Conservation (phyloP, 2,797 vertebrate species). For the Erpetoichthys calabaricus region DNA sequence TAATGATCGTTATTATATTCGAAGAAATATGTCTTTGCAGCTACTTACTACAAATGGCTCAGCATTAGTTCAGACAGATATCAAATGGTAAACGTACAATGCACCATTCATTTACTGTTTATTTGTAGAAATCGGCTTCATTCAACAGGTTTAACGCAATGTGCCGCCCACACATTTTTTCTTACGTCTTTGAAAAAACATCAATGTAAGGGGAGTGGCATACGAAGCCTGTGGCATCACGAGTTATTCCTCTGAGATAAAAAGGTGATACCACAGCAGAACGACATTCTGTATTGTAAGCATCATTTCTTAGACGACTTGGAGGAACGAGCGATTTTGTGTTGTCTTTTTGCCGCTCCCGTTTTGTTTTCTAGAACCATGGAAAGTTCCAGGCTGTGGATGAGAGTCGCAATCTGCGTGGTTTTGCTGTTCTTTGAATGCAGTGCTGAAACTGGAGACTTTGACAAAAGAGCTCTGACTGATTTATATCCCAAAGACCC, state of each 20-base stretch:
- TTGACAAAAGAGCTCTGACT: slow-evolving; percentile 44
- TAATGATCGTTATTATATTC: too few species aligned
- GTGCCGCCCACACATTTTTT: slow-evolving; percentile 45
- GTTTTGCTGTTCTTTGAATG: slow-evolving; percentile 34
- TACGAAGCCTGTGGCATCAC: slow-evolving; percentile 21
- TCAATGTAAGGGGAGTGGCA: slow-evolving; percentile 49
- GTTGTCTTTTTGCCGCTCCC: not conserved
- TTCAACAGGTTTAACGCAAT: slow-evolving; percentile 46
- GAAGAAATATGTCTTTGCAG: too few species aligned
- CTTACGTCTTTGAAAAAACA: slow-evolving; percentile 42
- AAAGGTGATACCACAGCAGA: slow-evolving; percentile 30
- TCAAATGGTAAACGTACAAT: too few species aligned
- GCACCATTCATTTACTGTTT: too few species aligned
- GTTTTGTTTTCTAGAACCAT: slow-evolving; percentile 32
- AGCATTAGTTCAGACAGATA: too few species aligned
- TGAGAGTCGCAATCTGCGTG: slow-evolving; percentile 39
- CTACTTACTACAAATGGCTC: too few species aligned
- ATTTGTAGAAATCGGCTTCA: not conserved
- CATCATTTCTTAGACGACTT: slow-evolving; percentile 10
- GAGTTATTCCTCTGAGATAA: slow-evolving; percentile 35
- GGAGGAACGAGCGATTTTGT: slow-evolving; percentile 9
- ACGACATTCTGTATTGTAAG: slow-evolving; percentile 13
- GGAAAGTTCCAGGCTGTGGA: slow-evolving; percentile 44
- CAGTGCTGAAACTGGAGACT: slow-evolving; percentile 29
- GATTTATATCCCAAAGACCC: slow-evolving; percentile 62